phyloP scores from a whole-genome alignment of 2,113 vertebrate species.

The Nothobranchius kuhntae region DNA sequence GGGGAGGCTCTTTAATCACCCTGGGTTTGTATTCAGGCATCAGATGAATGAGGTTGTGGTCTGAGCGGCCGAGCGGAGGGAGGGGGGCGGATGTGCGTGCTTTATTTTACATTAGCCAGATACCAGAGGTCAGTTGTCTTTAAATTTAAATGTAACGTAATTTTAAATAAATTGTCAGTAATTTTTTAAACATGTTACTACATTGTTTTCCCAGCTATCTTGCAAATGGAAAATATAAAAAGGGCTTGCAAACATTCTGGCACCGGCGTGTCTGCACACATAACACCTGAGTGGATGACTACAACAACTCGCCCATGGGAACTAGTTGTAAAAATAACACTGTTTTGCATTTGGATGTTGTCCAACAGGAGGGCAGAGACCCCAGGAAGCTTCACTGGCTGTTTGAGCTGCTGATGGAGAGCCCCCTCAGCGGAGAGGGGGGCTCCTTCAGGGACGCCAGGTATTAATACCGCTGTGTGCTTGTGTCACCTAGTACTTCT shows the following conservation, averaged over 20 bases:
- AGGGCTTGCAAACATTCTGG: neutral
- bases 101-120: no score
- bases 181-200: no score
- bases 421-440: conserved; percentile 91
- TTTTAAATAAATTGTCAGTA: no score
- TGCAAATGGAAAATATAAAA: neutral
- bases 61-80: no score
- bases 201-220: no score
- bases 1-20: no score
- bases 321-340: conserved; percentile 15
- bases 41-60: no score
- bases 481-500: conserved; percentile 24
- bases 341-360: conserved; percentile 19
- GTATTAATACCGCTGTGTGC: conserved; percentile 66
- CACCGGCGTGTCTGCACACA: neutral
- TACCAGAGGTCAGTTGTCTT: no score
- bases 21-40: no score
- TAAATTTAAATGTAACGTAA: no score
- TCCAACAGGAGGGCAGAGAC: conserved; percentile 91
- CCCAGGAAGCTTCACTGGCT: conserved; percentile 95
- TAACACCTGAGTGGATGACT: neutral
- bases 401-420: conserved; percentile 93
- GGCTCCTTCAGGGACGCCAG: conserved; percentile 96
- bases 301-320: neutral
- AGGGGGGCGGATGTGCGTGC: no score